Evolutionary conservation across 2,888 invertebrate genomes (phyloP).

Genomic region (Pristionchus japonicus): DNA sequence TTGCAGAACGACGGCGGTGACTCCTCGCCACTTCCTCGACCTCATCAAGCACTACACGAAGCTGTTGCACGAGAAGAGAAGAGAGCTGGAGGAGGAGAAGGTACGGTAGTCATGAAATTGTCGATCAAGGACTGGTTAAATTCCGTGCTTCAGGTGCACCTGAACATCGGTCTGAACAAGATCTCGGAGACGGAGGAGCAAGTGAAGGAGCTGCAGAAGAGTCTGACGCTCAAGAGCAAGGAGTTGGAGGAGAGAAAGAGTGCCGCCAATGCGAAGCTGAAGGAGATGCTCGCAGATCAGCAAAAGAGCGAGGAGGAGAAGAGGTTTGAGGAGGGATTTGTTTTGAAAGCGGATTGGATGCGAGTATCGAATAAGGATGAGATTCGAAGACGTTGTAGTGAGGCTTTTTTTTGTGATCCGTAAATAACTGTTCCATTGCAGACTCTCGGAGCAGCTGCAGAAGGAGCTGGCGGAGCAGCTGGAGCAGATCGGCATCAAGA

Average conservation of each 20-base stretch:
- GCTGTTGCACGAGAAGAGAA: constrained; percentile 95
- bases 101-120: constrained; percentile 26
- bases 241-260: constrained; percentile 93
- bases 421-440: no score
- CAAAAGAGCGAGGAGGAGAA: constrained; percentile 98
- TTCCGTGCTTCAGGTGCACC: constrained; percentile 83
- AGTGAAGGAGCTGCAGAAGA: constrained; percentile 99
- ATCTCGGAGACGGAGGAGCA: constrained; percentile 97
- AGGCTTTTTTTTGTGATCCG: no score
- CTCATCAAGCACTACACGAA: constrained; percentile 96
- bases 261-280: constrained; percentile 97
- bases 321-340: constrained; percentile 80
- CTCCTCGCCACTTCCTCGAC: constrained; percentile 96
- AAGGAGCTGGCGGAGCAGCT: constrained; percentile 94
- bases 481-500: constrained; percentile 88
- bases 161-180: constrained; percentile 98
- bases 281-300: constrained; percentile 86
- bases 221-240: constrained; percentile 89
- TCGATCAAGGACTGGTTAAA: no score
- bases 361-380: constrained; percentile 78
- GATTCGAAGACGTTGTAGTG: not conserved
- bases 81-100: constrained; percentile 96
- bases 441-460: constrained; percentile 95
- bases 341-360: constrained; percentile 75
- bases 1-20: constrained; percentile 87